These are phyloP conservation scores for Muscina levida DNA, from an alignment of 2,888 invertebrate species.

Conservation along the genomic window DNA sequence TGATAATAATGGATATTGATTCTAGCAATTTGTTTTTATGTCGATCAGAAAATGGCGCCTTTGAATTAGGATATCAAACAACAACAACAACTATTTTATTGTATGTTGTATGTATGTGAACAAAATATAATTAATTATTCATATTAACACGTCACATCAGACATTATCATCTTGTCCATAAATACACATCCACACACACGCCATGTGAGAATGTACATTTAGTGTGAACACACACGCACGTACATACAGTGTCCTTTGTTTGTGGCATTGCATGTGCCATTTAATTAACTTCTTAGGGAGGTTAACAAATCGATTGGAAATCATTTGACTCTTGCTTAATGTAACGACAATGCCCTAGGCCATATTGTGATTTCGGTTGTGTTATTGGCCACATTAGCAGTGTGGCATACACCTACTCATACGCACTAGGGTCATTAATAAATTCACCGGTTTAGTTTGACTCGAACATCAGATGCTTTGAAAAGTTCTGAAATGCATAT, in stretches of 20 bases:
- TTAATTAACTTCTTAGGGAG: constrained; percentile 50
- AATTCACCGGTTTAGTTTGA: no score
- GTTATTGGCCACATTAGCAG: constrained; percentile 51
- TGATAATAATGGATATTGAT: no score
- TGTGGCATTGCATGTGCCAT: constrained; percentile 23
- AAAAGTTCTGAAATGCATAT: no score
- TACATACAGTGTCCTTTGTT: background rate
- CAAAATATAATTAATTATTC: constrained; percentile 21
- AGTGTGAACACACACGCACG: background rate
- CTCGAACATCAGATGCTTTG: no score
- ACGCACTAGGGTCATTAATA: background rate
- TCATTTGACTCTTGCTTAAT: constrained; percentile 47
- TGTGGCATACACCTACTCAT: constrained; percentile 7
- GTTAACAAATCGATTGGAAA: constrained; percentile 59
- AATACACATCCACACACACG: no score
- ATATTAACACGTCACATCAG: constrained; percentile 25
- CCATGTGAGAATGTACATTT: no score
- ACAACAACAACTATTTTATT: no score
- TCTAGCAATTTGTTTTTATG: no score
- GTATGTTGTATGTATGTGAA: background rate
- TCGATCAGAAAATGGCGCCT: no score
- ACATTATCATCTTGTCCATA: background rate
- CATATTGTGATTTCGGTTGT: constrained; percentile 43
- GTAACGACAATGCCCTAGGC: constrained; percentile 43
- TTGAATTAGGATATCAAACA: no score